A percentile compares a stretch with the other conserved stretches of the same genome.
Evolutionary conservation across 1,140 invertebrate species (phyloP).

Genomic region (Lucilia cuprina): DNA sequence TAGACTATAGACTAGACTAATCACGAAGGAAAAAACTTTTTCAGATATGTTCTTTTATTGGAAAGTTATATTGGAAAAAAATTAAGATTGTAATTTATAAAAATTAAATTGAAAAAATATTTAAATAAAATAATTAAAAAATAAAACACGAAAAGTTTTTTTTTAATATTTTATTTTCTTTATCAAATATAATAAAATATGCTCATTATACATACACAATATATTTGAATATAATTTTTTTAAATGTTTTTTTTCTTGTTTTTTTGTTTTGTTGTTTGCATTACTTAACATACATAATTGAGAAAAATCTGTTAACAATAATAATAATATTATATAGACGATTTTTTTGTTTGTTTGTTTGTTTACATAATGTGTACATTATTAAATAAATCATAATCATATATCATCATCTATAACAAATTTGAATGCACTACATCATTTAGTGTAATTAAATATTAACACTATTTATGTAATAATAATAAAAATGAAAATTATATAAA

Average conservation of each 20-base stretch:
- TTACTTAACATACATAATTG: conserved; percentile 27
- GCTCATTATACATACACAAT: conserved; percentile 8
- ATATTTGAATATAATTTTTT: neutral
- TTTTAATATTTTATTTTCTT: neutral
- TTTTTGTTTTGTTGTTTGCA: neutral
- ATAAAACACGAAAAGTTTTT: neutral
- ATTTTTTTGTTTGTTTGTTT: conserved; percentile 17
- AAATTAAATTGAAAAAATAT: no score
- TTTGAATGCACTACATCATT: conserved; percentile 21
- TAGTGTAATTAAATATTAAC: neutral
- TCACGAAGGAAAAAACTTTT: no score
- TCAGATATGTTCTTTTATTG: no score
- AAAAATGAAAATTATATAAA: neutral
- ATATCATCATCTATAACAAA: conserved; percentile 24
- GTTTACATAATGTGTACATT: conserved; percentile 31
- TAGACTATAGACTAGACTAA: no score
- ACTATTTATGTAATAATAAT: neutral
- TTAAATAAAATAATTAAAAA: no score
- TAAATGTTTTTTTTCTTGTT: neutral
- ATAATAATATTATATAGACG: conserved; percentile 20
- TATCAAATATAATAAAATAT: conserved; percentile 35
- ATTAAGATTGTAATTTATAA: no score
- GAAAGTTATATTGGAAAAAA: no score
- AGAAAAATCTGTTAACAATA: conserved; percentile 31
- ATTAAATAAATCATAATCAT: neutral